Conservation (phyloP, 2,113 vertebrate species). For the Isichthys henryi region DNA sequence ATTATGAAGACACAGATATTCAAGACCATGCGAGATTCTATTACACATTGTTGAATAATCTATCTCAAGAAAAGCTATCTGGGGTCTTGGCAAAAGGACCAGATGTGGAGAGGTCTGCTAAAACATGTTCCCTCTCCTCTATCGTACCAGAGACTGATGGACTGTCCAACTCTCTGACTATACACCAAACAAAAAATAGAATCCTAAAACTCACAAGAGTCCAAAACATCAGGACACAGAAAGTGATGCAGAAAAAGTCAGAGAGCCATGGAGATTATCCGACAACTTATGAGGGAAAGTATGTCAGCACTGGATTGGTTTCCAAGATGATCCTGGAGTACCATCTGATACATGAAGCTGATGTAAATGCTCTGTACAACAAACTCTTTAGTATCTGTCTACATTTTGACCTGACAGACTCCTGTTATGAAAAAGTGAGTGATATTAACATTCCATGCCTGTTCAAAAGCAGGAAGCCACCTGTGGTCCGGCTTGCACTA, state of each 20-base stretch:
- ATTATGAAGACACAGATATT: conserved; percentile 68
- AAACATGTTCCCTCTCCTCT: conserved; percentile 59
- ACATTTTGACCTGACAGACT: conserved; percentile 59
- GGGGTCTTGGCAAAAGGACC: conserved; percentile 49
- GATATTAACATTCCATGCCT: conserved; percentile 67
- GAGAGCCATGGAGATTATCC: conserved; percentile 15
- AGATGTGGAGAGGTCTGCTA: conserved; percentile 50
- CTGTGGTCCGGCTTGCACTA: conserved; percentile 54
- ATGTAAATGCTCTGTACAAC: conserved; percentile 41
- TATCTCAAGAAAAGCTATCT: conserved; percentile 66
- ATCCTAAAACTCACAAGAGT: conserved; percentile 49
- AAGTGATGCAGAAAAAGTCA: fast-evolving
- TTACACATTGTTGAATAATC: conserved; percentile 71
- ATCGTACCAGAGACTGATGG: conserved; percentile 69
- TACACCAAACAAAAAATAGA: conserved; percentile 48
- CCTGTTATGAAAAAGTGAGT: conserved; percentile 53
- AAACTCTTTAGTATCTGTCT: conserved; percentile 69
- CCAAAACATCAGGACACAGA: not conserved
- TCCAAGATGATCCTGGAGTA: conserved; percentile 53
- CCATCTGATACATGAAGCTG: conserved; percentile 45
- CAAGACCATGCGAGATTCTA: conserved; percentile 76
- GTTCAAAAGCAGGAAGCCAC: conserved; percentile 42
- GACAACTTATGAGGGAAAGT: conserved; percentile 51
- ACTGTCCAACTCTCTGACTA: conserved; percentile 55
- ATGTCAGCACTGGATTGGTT: conserved; percentile 42